Evolutionary conservation across 2,113 vertebrate species (phyloP).

Genomic region (Indicator indicator): DNA sequence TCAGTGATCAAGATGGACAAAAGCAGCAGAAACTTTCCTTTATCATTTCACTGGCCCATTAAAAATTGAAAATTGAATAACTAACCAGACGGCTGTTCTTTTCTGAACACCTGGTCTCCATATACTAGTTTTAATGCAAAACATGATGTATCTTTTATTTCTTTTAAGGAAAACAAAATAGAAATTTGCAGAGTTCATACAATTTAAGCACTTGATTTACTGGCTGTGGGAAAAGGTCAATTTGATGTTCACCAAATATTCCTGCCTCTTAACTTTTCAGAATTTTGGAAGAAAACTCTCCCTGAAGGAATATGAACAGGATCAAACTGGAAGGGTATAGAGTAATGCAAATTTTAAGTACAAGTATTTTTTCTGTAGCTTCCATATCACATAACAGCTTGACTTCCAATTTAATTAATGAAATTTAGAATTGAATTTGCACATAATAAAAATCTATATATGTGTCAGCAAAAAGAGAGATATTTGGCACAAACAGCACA

Average conservation of each 20-base stretch:
- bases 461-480: not conserved
- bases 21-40: not conserved
- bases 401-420: not conserved
- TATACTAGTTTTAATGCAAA: not conserved
- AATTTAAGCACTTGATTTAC: not conserved
- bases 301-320: not conserved
- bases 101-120: not conserved
- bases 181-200: not conserved
- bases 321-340: not conserved
- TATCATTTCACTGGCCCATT: not conserved
- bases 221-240: not conserved
- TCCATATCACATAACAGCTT: not conserved
- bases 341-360: not conserved
- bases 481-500: not conserved
- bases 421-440: not conserved
- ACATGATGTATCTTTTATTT: not conserved
- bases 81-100: not conserved
- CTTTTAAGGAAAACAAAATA: not conserved
- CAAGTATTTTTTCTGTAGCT: not conserved
- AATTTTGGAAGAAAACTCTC: not conserved
- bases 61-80: not conserved
- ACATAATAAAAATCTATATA: not conserved
- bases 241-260: not conserved
- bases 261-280: not conserved
- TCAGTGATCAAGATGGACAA: not conserved